phyloP scores from a whole-genome alignment of 1,140 invertebrate genomes.

The Gonatopus flavifemur region DNA sequence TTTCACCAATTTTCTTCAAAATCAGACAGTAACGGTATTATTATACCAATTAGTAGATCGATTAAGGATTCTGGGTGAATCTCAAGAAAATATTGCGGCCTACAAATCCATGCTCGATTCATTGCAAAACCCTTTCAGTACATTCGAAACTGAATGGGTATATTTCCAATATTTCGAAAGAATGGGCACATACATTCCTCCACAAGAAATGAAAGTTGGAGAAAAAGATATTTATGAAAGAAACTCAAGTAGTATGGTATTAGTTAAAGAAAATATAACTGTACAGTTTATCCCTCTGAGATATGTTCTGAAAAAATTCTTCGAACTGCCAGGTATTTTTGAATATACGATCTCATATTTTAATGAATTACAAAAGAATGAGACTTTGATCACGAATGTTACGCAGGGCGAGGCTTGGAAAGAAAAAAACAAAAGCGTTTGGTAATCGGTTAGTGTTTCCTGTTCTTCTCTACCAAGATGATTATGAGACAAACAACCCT shows the following conservation, averaged over 20 bases:
- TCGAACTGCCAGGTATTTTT: constrained; percentile 2
- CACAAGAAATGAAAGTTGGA: no score
- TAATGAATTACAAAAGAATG: neutral
- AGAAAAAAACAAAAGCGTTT: neutral
- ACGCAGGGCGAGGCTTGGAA: neutral
- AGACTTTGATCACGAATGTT: neutral
- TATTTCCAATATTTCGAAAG: neutral
- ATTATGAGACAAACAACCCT: no score
- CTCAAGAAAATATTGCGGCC: neutral
- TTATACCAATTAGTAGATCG: neutral
- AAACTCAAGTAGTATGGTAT: neutral
- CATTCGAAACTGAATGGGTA: neutral
- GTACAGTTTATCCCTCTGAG: neutral
- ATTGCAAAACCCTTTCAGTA: neutral
- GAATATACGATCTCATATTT: neutral
- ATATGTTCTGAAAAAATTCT: constrained; percentile 1
- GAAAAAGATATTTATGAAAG: neutral
- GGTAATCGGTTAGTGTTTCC: neutral
- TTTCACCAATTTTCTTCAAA: neutral
- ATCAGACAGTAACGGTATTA: neutral
- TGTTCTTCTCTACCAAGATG: no score
- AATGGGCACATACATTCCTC: neutral
- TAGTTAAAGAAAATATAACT: neutral
- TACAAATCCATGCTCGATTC: neutral
- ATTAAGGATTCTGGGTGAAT: neutral